Evolutionary conservation across 2,113 vertebrate species (phyloP), one percentile per base, ranked within the genome.

Genomic region (Noctilio leporinus): DNA sequence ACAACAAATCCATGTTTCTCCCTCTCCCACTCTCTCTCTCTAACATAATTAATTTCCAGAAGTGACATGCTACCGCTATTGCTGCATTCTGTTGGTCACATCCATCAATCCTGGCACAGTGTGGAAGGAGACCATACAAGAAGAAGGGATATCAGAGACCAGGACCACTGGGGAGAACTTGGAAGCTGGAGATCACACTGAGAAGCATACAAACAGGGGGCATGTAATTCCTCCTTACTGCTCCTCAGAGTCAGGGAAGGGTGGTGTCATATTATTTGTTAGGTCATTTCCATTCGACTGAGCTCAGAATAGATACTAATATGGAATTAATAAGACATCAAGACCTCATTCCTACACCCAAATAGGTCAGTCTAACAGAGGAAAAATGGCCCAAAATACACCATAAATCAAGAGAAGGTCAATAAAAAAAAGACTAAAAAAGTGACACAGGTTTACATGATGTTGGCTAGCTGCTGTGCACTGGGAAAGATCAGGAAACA

Each of bases 291-390:
- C 24, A 49, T 24, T 77, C 47, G 51, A 57, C 30, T 59, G 47
- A 92, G 6, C 26, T 94, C 75, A 95, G 11, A 86, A 43, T 20
- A 86, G 10, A 59, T 24, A 47, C 1, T 72, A 77, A 77, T 15
- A 65, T 15, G 86, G 30, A 62, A 40, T 35, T 47, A n/a, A 65
- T 45, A 85, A 70, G n/a, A 45, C 7, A 84, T 30, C 14, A 96
- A 73, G 40, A 75, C 26, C 43, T 4, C 15, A 65, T 24, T 16
- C n/a, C 38, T 72, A 12, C 6, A 51, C 53, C 78, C 49, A 81
- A 85, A 67, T 14, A 86, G 8, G 35, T 65, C 30, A 69, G 38
- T 33, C 78, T 65, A 38, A 33, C 7, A 83, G 67, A 45, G 3
- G 40, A 93, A 76, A 53, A 53, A 83, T 45, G 35, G n/a, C 47